A percentile compares a stretch with the other conserved stretches of the same genome.
Conservation (phyloP, 2,888 invertebrate genomes). For the Ophion costatus region DNA sequence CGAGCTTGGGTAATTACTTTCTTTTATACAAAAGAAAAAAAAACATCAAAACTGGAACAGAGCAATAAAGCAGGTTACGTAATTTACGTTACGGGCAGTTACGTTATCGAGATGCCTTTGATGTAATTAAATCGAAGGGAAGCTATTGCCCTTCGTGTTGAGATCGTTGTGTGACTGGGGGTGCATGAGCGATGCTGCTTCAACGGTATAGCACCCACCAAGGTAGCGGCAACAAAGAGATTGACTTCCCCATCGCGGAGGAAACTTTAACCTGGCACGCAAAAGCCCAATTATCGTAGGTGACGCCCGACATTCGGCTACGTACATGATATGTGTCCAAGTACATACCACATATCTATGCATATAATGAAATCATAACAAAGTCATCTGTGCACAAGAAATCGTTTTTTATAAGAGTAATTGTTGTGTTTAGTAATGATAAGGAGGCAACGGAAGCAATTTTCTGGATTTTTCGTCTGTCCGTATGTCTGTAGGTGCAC, state of each 20-base stretch:
- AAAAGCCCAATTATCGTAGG: slow-evolving; percentile 61
- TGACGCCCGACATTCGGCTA: slow-evolving; percentile 50
- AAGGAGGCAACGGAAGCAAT: no score
- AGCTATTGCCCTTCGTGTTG: slow-evolving; percentile 30
- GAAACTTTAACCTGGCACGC: slow-evolving; percentile 63
- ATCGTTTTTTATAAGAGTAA: not conserved
- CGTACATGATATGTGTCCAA: slow-evolving; percentile 1
- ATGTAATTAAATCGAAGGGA: slow-evolving; percentile 41
- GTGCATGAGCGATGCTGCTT: slow-evolving; percentile 36
- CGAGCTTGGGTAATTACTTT: not conserved
- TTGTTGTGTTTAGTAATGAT: not conserved
- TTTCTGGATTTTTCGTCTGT: no score
- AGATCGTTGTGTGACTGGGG: slow-evolving; percentile 6
- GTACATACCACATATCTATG: not conserved
- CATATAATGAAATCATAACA: slow-evolving; percentile 11
- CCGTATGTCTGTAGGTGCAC: no score
- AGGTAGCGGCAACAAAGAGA: slow-evolving; percentile 44
- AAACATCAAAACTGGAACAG: not conserved
- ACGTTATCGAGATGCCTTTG: slow-evolving; percentile 43
- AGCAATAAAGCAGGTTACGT: slow-evolving; percentile 14
- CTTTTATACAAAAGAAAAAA: not conserved
- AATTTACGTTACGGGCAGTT: not conserved
- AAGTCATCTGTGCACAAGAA: not conserved
- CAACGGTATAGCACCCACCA: slow-evolving; percentile 6
- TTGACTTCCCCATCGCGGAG: slow-evolving; percentile 56